Evolutionary conservation across 2,113 vertebrate genomes (phyloP), one percentile per base, ranked within the genome.

Genomic region (Cnemophilus loriae): DNA sequence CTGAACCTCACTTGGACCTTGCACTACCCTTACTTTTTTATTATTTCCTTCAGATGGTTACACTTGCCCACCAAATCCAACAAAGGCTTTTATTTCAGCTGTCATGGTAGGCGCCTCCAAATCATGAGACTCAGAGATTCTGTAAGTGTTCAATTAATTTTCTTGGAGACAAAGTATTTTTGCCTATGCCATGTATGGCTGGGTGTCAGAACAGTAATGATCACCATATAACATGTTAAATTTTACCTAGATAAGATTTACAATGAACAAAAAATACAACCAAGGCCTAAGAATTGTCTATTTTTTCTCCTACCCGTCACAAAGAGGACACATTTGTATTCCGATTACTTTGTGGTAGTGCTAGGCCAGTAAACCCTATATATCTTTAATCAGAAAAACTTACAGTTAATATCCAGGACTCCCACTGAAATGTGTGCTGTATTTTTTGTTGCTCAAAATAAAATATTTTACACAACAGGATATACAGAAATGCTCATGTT

Each of bases 1-100:
- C 9, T 20, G 32, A 77, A 44, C 2, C 0, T 69, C 5, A 7
- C 5, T 69, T 30, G 64, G 15, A 78, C 49, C 9, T 11, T 32
- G 1, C 3, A 57, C 1, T 17, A 30, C 2, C 15, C 8, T 30
- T 41, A 9, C 0, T 39, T 76, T 14, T 39, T 79, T 57, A 26
- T 23, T 16, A n/a, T 57, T 81, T 64, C 3, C 35, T 77, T 86
- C 16, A 53, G 26, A 14, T 18, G 13, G 37, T 21, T 16, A 57
- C 6, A 32, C 9, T 68, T 83, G 7, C 6, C 15, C 10, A 41
- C 20, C 49, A 46, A 83, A 80, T 56, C 22, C 16, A 46, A 6
- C 13, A 49, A 8, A 56, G 3, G 3, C 7, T 84, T 84, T 90
- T 53, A n/a, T 32, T 71, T 16, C 17, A 16, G 9, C 3, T 74